Conservation (phyloP, 2,888 invertebrate genomes). For the Leptinotarsa tumamoca region DNA sequence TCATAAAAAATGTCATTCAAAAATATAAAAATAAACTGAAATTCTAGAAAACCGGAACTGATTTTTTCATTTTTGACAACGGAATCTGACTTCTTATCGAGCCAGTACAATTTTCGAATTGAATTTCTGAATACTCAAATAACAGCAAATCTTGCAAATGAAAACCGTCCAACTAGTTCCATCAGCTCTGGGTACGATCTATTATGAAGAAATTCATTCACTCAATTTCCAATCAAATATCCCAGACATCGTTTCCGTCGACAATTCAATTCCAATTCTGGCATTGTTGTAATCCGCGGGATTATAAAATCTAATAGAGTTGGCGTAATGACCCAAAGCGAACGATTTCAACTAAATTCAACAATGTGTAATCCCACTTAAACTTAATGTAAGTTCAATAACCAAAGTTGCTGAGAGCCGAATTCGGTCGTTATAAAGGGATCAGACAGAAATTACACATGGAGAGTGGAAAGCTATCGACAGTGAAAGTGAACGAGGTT, state of each 20-base stretch:
- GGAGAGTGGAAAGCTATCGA: constrained; percentile 12
- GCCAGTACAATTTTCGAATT: no score
- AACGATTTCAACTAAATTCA: constrained; percentile 26
- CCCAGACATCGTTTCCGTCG: constrained; percentile 16
- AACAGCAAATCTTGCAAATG: no score
- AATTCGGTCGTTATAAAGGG: constrained; percentile 21
- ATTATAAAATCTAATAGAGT: constrained; percentile 26
- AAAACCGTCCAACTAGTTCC: neutral
- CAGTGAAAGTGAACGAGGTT: constrained; percentile 16
- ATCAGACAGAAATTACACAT: constrained; percentile 15
- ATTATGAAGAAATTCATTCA: constrained; percentile 1
- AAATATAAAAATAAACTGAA: no score
- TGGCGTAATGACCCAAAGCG: constrained; percentile 21
- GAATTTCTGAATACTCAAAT: no score
- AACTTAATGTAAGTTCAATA: constrained; percentile 27
- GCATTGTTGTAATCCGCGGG: constrained; percentile 26
- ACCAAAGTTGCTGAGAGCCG: constrained; percentile 12
- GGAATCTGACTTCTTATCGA: no score
- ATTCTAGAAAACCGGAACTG: no score
- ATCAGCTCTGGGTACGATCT: neutral
- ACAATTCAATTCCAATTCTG: constrained; percentile 17
- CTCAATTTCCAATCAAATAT: constrained; percentile 16
- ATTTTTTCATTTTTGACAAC: no score
- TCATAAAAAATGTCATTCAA: no score
- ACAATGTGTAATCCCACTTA: constrained; percentile 25